Evolutionary conservation across 2,888 invertebrate species (phyloP).

Genomic region (Pristionchus exspectatus): DNA sequence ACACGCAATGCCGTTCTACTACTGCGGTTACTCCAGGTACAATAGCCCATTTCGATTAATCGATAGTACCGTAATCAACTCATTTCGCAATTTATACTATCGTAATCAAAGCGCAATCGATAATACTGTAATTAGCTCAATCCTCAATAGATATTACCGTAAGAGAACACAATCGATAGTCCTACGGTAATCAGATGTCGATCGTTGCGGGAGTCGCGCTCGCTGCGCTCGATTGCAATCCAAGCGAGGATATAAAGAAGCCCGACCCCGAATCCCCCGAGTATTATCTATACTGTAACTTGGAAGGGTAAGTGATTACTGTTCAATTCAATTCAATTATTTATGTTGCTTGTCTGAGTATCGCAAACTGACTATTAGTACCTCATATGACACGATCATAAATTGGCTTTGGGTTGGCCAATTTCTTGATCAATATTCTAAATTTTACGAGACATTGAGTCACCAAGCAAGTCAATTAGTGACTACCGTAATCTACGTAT

Average conservation of each 20-base stretch:
- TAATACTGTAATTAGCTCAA: no score
- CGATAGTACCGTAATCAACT: not conserved
- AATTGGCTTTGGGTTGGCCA: no score
- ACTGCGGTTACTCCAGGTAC: constrained; percentile 38
- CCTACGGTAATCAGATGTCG: constrained; percentile 36
- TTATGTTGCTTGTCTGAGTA: no score
- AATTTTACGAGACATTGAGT: no score
- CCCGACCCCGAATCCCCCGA: constrained; percentile 71
- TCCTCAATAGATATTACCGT: not conserved
- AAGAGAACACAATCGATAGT: not conserved
- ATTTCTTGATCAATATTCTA: no score
- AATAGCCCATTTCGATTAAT: not conserved
- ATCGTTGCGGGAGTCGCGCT: constrained; percentile 47
- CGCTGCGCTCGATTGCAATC: constrained; percentile 51
- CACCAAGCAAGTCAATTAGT: not conserved
- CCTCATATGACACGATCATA: no score
- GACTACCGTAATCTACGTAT: not conserved
- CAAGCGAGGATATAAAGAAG: constrained; percentile 68
- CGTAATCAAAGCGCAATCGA: no score
- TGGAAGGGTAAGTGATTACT: constrained; percentile 70
- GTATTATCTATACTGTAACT: constrained; percentile 76
- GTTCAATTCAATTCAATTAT: not conserved
- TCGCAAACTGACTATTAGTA: no score
- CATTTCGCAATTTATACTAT: no score
- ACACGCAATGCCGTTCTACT: constrained; percentile 12